Base-by-base conservation (phyloP, 2,888 invertebrate species). In the Psylliodes chrysocephalus region DNA sequence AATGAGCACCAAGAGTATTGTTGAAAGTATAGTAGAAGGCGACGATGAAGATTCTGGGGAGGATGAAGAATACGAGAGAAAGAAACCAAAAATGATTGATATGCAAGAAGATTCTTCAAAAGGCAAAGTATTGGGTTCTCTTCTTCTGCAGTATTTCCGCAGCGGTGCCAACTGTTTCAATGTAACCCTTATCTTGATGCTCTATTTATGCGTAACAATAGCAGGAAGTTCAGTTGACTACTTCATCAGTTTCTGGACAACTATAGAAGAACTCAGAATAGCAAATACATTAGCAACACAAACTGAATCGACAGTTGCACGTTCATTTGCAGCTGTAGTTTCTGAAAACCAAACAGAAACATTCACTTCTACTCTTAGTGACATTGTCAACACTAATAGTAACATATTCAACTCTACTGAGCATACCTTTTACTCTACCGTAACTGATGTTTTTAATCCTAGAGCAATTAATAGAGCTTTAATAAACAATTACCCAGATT, bases 161-260 rank as follows among this genome's bases (percentile, higher is more conserved):
- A 79, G 80, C 2, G 82, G 89, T n/a, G 83, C 87, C 1, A 90
- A 88, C n/a, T 82, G 85, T 68, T 82, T 80, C 42, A 77, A 85
- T 0, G 81, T 90, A 0, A 7, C 77, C 0, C 42, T 85, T 0
- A 83, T 90, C 0, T 35, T 86, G 0, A 5, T 84, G 0, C 77
- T 87, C 0, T 84, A 90, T 38, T n/a, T 89, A 0, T 57, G 88
- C 1, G 86, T 90, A 0, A 90, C 92, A 77, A 79, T 83, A n/a
- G 82, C 87, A 15, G 88, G 89, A 0, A 90, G 90, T 12, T 86
- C 87, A 0, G 85, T 88, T 0, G 93, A 93, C 74, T 92, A 86
- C 73, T 93, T 91, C 85, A 84, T 93, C 0, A 90, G 90, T 71
- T 88, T 86, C 73, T 93, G 92, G 91, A 77, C 77, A 0, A 79